Evolutionary conservation across 2,888 invertebrate species (phyloP), one percentile per base, ranked within the genome.

Genomic region (Aspidiotus destructor): DNA sequence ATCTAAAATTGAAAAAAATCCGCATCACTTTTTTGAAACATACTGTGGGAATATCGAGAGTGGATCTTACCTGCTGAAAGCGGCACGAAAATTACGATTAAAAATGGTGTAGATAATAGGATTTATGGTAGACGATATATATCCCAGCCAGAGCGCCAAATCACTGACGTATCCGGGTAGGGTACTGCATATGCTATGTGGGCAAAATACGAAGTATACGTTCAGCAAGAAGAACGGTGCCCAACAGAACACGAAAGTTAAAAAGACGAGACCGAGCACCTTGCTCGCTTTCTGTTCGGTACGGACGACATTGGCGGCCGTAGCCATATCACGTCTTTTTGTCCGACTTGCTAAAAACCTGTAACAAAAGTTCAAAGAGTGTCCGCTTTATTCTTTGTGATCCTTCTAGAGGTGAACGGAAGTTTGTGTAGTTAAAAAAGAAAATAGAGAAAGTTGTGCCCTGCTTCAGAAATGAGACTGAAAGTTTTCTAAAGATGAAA

Each of bases 221-320:
- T 94, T 94, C 70, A 92, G 81, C 64, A 90, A 81, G 79, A 94
- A 94, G 78, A 94, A 95, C 2, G 94, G 94, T 17, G 91, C 86
- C 94, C 94, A 94, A 76, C 93, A 93, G 10, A 93, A 80, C 64
- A 93, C 92, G 78, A 94, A 94, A 0, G 91, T 90, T 79, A 91
- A 91, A 80, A 95, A 95, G 0, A 94, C 93, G 55, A 94, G 79
- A 0, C 93, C 93, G 8, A 95, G 81, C 0, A 91, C 92, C 79
- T 95, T 94, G 68, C 93, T 92, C 1, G 96, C 96, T 76, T 95
- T 96, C 77, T 95, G 94, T 77, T 97, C 94, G 42, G 88, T 89
- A n/a, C 88, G 88, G 2, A 90, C 89, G 0, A 88, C 87, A 75
- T 88, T 89, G 10, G 87, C 87, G 1, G 88, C 86, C 72, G 88